phyloP scores from a whole-genome alignment of 2,888 invertebrate genomes.

The Rhyacophila evoluta region DNA sequence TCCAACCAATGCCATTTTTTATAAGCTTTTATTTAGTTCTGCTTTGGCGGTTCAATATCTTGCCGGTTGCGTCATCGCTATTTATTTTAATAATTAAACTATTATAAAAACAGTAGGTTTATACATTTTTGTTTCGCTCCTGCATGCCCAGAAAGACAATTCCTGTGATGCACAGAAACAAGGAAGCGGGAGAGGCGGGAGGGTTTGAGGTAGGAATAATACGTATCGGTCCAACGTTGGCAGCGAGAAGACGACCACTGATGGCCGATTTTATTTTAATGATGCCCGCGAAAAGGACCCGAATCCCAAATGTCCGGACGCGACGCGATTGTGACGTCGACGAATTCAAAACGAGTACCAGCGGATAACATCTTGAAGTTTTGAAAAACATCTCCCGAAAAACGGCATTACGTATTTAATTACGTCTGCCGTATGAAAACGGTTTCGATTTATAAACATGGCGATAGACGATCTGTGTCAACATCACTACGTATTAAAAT shows the following conservation, averaged over 20 bases:
- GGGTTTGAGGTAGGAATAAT: background rate
- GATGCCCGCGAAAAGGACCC: slow-evolving; percentile 1
- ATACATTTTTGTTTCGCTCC: background rate
- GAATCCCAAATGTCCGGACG: slow-evolving; percentile 22
- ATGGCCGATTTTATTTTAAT: slow-evolving; percentile 19
- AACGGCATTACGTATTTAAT: background rate
- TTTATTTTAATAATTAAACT: no score
- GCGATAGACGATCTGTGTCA: no score
- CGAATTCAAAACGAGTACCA: background rate
- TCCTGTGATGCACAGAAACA: slow-evolving; percentile 1
- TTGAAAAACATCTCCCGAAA: slow-evolving; percentile 5
- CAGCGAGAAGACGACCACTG: background rate
- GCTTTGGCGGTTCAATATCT: no score
- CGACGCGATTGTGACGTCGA: slow-evolving; percentile 14
- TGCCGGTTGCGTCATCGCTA: no score
- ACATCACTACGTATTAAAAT: no score
- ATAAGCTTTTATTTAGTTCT: no score
- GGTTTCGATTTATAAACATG: no score
- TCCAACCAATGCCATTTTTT: no score
- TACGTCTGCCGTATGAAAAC: background rate
- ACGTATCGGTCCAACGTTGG: background rate
- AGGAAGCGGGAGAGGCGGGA: background rate
- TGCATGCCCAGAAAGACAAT: background rate
- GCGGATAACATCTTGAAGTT: slow-evolving; percentile 8
- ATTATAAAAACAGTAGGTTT: no score